A percentile compares a stretch with the other conserved stretches of the same genome.
These are phyloP conservation scores for Indri indri DNA, from an alignment of 2,113 vertebrate species.

Conservation along the genomic window DNA sequence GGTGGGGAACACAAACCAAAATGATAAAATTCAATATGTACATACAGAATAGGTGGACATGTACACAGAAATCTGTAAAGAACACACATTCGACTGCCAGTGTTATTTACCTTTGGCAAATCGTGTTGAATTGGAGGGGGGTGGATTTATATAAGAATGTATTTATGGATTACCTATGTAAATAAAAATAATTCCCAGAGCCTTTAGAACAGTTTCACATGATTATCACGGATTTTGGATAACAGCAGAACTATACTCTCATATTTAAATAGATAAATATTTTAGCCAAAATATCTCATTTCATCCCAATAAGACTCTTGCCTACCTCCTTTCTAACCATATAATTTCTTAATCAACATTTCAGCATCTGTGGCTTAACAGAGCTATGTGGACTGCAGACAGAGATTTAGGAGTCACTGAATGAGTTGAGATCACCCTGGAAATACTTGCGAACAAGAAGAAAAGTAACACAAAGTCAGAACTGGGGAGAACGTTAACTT, in stretches of 20 bases:
- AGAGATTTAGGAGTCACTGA: not conserved
- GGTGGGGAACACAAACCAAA: not conserved
- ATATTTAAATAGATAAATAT: not conserved
- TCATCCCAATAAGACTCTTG: not conserved
- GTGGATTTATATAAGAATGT: not conserved
- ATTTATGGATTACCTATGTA: not conserved
- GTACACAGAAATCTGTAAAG: not conserved
- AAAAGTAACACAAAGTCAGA: not conserved
- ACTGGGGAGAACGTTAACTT: not conserved
- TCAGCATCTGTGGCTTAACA: not conserved
- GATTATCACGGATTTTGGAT: not conserved
- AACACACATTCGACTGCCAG: not conserved
- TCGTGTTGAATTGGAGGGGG: not conserved
- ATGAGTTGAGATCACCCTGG: not conserved
- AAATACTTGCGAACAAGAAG: not conserved
- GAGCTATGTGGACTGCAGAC: not conserved
- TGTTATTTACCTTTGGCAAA: not conserved
- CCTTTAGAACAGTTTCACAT: not conserved
- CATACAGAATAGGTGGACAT: not conserved
- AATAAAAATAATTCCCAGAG: not conserved
- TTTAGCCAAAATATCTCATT: not conserved
- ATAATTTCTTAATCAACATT: not conserved
- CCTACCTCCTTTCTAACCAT: not conserved
- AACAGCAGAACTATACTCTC: not conserved
- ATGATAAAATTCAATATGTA: not conserved